phyloP scores from a whole-genome alignment of 2,797 vertebrate species.

The Bradypodion ventrale region DNA sequence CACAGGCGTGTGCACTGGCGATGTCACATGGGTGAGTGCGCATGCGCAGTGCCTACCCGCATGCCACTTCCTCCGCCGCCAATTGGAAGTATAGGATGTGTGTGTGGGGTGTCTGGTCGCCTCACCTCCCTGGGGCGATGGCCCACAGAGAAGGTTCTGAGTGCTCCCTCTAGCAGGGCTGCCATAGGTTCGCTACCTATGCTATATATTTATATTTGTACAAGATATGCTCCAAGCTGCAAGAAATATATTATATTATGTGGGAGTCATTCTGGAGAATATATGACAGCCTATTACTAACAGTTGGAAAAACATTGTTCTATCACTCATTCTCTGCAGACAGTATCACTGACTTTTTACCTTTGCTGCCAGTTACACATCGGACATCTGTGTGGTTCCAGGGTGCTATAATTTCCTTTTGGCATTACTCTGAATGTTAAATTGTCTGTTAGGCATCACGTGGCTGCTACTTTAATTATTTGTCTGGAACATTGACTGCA shows the following conservation, averaged over 20 bases:
- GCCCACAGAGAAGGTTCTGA: too few species aligned
- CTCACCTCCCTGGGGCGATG: too few species aligned
- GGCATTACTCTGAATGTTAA: not conserved
- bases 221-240: conserved; percentile 7
- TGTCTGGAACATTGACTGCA: conserved; percentile 5
- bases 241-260: not conserved
- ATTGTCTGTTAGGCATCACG: not conserved
- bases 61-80: too few species aligned
- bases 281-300: conserved; percentile 12
- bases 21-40: too few species aligned
- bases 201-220: not conserved
- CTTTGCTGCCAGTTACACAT: conserved; percentile 12
- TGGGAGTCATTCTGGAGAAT: not conserved
- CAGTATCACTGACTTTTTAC: not conserved
- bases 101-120: too few species aligned
- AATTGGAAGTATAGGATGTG: too few species aligned
- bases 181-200: too few species aligned
- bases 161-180: too few species aligned
- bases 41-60: too few species aligned
- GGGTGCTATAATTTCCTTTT: conserved; percentile 17
- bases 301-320: conserved; percentile 15
- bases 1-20: too few species aligned
- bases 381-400: conserved; percentile 14
- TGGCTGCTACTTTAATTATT: not conserved
- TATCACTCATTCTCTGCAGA: conserved; percentile 15